A percentile compares a stretch with the other conserved stretches of the same genome.
These are phyloP conservation scores for Tipula lateralis DNA, from an alignment of 2,888 invertebrate genomes.

Conservation along the genomic window DNA sequence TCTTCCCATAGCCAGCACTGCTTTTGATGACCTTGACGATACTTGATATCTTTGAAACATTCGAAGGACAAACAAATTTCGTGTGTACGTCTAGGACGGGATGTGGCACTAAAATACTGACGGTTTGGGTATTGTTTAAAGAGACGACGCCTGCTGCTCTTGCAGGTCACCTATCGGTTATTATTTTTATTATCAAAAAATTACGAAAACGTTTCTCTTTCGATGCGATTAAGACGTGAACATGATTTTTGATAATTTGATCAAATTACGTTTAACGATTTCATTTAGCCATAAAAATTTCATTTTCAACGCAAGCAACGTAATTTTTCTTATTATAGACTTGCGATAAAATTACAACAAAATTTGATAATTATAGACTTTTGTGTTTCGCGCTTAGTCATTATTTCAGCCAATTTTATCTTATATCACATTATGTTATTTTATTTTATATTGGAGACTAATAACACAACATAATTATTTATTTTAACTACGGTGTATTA, in stretches of 20 bases:
- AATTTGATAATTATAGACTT: background rate
- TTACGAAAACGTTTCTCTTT: background rate
- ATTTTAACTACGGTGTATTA: background rate
- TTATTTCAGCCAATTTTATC: background rate
- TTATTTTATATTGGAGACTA: background rate
- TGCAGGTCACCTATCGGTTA: background rate
- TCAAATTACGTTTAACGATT: slow-evolving; percentile 9
- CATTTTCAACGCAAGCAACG: background rate
- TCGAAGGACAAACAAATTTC: no score
- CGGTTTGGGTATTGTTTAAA: background rate
- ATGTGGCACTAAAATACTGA: no score
- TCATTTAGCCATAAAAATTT: background rate
- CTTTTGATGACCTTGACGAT: no score
- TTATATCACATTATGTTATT: background rate
- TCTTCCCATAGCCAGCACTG: no score
- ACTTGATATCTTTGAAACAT: no score
- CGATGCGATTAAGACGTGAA: background rate
- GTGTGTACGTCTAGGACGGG: no score
- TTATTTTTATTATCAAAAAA: background rate
- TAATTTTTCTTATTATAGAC: background rate
- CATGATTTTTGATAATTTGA: background rate
- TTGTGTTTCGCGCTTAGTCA: background rate
- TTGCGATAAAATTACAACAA: background rate
- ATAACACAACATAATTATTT: no score
- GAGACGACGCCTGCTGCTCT: background rate